Evolutionary conservation across 2,113 vertebrate genomes (phyloP).

Genomic region (Phalacrocorax pelagicus): DNA sequence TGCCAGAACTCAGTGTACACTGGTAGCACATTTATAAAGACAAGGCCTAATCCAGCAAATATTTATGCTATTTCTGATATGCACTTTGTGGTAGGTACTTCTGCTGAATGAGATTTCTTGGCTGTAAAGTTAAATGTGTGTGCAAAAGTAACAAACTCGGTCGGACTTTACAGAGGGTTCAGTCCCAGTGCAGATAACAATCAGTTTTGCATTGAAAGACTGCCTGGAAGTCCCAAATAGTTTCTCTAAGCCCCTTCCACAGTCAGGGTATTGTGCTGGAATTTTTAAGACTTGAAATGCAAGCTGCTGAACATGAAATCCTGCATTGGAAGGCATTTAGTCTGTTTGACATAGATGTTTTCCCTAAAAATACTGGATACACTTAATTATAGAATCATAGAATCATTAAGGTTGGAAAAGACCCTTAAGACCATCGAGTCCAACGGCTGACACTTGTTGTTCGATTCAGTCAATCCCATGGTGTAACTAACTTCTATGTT

Average conservation of each 20-base stretch:
- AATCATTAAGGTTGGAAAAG: no score
- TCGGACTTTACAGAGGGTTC: not conserved
- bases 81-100: not conserved
- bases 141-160: not conserved
- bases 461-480: not conserved
- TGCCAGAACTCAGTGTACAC: not conserved
- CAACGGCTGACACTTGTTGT: not conserved
- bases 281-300: slow-evolving; percentile 17
- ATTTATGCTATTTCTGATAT: not conserved
- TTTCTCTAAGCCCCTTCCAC: not conserved
- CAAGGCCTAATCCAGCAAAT: not conserved
- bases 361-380: not conserved
- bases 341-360: not conserved
- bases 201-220: not conserved
- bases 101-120: not conserved
- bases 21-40: not conserved
- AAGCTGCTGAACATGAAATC: not conserved
- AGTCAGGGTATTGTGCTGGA: not conserved
- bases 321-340: not conserved
- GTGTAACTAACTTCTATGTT: not conserved
- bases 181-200: not conserved
- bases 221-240: not conserved
- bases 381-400: not conserved
- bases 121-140: not conserved
- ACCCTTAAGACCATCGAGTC: no score